A percentile compares a stretch with the other conserved stretches of the same genome.
phyloP scores from a whole-genome alignment of 2,888 invertebrate genomes.

The Lapara coniferarum region DNA sequence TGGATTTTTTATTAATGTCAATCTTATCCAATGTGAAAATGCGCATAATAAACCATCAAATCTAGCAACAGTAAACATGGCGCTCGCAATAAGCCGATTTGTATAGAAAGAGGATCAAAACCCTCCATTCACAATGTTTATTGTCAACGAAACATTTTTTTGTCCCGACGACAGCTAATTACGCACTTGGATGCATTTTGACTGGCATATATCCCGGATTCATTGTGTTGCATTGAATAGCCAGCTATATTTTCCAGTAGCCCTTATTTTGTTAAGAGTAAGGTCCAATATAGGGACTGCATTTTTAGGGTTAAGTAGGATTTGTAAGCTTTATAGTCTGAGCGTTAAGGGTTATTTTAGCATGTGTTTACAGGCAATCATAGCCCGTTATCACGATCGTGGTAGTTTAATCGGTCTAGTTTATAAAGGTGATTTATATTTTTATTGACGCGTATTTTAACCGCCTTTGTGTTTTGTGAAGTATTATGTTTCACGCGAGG shows the following conservation, averaged over 20 bases:
- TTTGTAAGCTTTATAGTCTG: neutral
- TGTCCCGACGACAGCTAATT: constrained; percentile 68
- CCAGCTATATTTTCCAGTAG: neutral
- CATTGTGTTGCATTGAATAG: constrained; percentile 34
- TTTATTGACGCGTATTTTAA: constrained; percentile 40
- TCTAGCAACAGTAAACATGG: constrained; percentile 30
- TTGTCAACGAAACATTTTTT: constrained; percentile 61
- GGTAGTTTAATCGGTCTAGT: constrained; percentile 46
- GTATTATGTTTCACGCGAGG: constrained; percentile 11
- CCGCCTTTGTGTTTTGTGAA: constrained; percentile 11
- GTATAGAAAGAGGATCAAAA: constrained; percentile 51
- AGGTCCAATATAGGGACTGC: constrained; percentile 37
- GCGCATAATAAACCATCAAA: neutral
- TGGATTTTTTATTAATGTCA: too few species aligned
- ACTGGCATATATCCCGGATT: constrained; percentile 48
- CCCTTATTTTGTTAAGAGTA: neutral
- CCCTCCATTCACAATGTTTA: constrained; percentile 52
- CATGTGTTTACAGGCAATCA: constrained; percentile 26
- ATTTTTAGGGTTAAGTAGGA: constrained; percentile 6
- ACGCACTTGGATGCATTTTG: constrained; percentile 67
- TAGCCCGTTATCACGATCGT: constrained; percentile 32
- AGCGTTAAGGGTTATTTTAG: neutral
- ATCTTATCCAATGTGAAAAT: too few species aligned
- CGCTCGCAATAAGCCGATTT: constrained; percentile 22
- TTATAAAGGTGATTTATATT: constrained; percentile 53